Evolutionary conservation across 1,140 invertebrate species (phyloP), one percentile per base, ranked within the genome.

Genomic region (Stegodyphus mimosarum): DNA sequence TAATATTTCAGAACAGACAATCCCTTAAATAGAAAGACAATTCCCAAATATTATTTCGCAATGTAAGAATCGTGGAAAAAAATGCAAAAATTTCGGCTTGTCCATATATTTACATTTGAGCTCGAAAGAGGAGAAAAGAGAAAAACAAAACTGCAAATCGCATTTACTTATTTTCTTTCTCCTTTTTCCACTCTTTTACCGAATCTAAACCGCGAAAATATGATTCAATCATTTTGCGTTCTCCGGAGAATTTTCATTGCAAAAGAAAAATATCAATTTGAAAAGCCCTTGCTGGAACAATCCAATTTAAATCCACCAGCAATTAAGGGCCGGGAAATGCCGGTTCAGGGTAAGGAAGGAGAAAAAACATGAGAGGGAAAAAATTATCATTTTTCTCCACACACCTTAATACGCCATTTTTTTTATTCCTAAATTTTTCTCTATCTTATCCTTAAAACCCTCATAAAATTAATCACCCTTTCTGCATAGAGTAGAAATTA

Each of bases 381-480:
- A 17, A 70, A 63, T 69, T 64, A 52, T 64, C 60, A 33, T 49
- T 48, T 9, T 76, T 53, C 74, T 64, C 50, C 74, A 49, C 13
- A 63, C 73, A 49, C 50, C 17, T 67, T 52, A 67, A 67, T 33
- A 33, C 33, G 33, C 33, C 33, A 33, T 33, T 60, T 60, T 60
- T 60, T 60, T 60, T 60, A 60, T 15, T 60, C 15, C 9, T 11
- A 60, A 9, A 60, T 60, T 60, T 60, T 60, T 60, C 48, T 66
- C 74, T 60, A 53, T 78, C 64, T 78, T 67, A 48, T n/a, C 18
- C 66, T 72, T 81, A 60, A 72, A 72, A 72, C n/a, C 71, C 70
- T 67, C 80, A 83, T 83, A 64, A 83, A 83, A 83, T 83, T 83
- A 83, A 83, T 83, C 80, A 83, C 70, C 60, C 13, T 15, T 53